Base-by-base conservation (phyloP, 2,113 vertebrate genomes). In the Pollimyrus isidori region DNA sequence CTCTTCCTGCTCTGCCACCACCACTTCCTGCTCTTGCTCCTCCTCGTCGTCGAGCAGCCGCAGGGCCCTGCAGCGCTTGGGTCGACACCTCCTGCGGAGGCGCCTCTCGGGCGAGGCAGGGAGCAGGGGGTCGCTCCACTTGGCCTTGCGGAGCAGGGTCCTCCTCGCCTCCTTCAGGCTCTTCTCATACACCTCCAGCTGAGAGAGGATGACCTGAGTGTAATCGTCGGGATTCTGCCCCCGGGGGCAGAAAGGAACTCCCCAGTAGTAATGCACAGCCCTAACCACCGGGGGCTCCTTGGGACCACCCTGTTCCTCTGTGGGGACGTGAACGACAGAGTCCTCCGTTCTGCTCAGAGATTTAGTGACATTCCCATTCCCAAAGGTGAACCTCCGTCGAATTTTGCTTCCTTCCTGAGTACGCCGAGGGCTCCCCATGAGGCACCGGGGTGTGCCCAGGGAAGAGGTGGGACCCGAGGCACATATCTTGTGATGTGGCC, bases 141-240 rank as follows among this genome's bases (percentile, higher is more conserved):
- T 93, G 3, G 94, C 97, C 93, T 99, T 99, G 92, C 93, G 96
- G 52, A 98, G 94, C 19, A 98, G 96, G 90, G 94, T 89, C 90
- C 97, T 95, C 95, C 97, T 98, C 90, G 97, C 97, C 93, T 93
- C 94, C 92, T 98, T 99, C 92, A 99, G 94, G 93, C 95, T 97
- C 93, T 97, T 97, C 93, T 98, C 96, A 69, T 98, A 99, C 84
- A 98, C 96, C 91, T 99, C 97, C 95, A 99, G 93, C 94, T 99
- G 98, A 92, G 97, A 96, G 90, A 99, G 90, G 94, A 99, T 98
- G 92, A 98, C 97, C 93, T 96, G 95, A 4, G 98, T 99, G 94
- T 99, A 99, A 45, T 93, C 90, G 90, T 97, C 97, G 42, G 98
- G 98, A 92, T 98, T 96, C 90, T 96, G 94, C 30, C 97, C 97